Evolutionary conservation across 2,888 invertebrate species (phyloP).

Genomic region (Hirtodrosophila histrioides): DNA sequence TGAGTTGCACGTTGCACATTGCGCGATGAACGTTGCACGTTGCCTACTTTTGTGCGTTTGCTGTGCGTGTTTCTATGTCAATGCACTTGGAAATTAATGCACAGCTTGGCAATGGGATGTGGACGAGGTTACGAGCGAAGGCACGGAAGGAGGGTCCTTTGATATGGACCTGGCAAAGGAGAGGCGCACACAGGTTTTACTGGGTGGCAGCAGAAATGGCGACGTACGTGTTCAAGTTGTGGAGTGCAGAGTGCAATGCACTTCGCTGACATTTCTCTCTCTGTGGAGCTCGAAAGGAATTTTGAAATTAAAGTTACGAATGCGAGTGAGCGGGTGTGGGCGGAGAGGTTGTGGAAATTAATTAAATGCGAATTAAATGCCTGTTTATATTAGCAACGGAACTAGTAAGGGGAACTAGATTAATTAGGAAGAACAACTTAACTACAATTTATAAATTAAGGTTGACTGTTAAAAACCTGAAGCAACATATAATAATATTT

Average conservation of each 20-base stretch:
- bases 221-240: slow-evolving; percentile 65
- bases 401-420: no score
- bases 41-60: slow-evolving; percentile 64
- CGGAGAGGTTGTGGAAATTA: slow-evolving; percentile 32
- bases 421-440: no score
- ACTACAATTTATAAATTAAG: no score
- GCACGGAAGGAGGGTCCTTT: slow-evolving; percentile 37
- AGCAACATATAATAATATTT: no score
- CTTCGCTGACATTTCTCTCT: slow-evolving; percentile 55
- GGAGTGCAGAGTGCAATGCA: slow-evolving; percentile 66
- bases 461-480: no score
- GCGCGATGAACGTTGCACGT: slow-evolving; percentile 31
- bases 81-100: slow-evolving; percentile 64
- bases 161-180: slow-evolving; percentile 26
- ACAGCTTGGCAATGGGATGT: slow-evolving; percentile 25
- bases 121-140: slow-evolving; percentile 1
- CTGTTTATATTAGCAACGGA: no score
- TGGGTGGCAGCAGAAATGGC: slow-evolving; percentile 27
- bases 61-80: slow-evolving; percentile 72
- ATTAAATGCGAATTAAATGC: slow-evolving; percentile 1
- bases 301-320: slow-evolving; percentile 63
- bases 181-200: slow-evolving; percentile 22
- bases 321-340: slow-evolving; percentile 18
- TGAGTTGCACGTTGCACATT: neutral
- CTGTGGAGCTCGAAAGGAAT: slow-evolving; percentile 52